phyloP scores from a whole-genome alignment of 2,888 invertebrate genomes.

The Endotricha flammealis region DNA sequence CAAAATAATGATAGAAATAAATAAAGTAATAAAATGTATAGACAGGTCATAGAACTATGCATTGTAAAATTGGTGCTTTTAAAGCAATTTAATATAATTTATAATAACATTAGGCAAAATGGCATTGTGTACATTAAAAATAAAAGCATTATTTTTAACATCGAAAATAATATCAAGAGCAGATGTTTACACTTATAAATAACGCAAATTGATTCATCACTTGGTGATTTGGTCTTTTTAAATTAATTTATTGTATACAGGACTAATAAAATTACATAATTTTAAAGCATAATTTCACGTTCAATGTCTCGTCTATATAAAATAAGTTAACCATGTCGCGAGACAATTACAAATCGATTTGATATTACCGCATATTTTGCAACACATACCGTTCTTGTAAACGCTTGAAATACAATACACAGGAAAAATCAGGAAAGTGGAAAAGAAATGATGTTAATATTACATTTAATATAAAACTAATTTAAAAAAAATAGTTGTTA shows the following conservation, averaged over 20 bases:
- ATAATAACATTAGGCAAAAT: constrained; percentile 79
- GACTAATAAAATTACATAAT: constrained; percentile 58
- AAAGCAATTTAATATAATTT: constrained; percentile 77
- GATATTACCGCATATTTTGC: constrained; percentile 12
- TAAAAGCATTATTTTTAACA: constrained; percentile 74
- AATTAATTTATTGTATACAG: constrained; percentile 41
- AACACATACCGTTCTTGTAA: constrained; percentile 19
- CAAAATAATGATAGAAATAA: constrained; percentile 78
- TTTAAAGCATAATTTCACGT: constrained; percentile 46
- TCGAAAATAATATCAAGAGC: constrained; percentile 73
- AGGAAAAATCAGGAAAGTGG: constrained; percentile 34
- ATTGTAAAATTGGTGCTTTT: constrained; percentile 79
- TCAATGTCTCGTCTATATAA: constrained; percentile 34
- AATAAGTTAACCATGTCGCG: constrained; percentile 16
- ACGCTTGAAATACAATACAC: constrained; percentile 29
- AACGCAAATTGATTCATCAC: constrained; percentile 64
- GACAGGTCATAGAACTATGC: constrained; percentile 77
- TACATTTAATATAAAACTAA: constrained; percentile 56
- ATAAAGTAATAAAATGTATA: constrained; percentile 77
- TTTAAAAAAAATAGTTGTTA: constrained; percentile 64
- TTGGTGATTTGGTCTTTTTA: constrained; percentile 72
- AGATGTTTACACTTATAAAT: constrained; percentile 61
- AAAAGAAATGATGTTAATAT: constrained; percentile 56
- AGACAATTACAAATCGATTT: constrained; percentile 17
- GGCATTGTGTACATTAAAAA: constrained; percentile 77